Percentiles rank a stretch among this genome's conserved stretches.
phyloP scores from a whole-genome alignment of 2,888 invertebrate genomes.

The Sinopyrophorus schimmeli region DNA sequence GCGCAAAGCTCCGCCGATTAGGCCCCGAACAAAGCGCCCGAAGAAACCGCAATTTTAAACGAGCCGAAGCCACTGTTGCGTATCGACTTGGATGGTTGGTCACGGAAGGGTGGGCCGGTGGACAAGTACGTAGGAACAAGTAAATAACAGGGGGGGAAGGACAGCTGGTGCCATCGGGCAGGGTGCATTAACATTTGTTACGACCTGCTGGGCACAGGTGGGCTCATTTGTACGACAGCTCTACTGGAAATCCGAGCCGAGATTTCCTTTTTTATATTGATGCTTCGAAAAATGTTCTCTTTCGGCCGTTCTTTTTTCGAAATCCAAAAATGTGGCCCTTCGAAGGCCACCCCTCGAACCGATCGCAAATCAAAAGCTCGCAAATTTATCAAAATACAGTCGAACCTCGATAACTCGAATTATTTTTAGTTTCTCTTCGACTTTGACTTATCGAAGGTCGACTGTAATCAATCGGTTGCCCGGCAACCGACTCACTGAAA shows the following conservation, averaged over 20 bases:
- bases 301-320: too few relatives aligned
- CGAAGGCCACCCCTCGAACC: too few relatives aligned
- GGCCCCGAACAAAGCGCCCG: too few relatives aligned
- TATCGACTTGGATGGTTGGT: conserved; percentile 29
- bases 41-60: conserved; percentile 31
- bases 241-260: conserved; percentile 40
- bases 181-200: conserved; percentile 46
- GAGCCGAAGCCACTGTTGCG: conserved; percentile 31
- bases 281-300: conserved; percentile 14
- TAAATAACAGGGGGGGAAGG: conserved; percentile 33
- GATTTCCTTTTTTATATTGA: conserved; percentile 35
- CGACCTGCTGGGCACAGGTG: conserved; percentile 52
- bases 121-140: conserved; percentile 30
- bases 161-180: conserved; percentile 40
- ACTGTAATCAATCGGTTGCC: too few relatives aligned
- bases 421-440: too few relatives aligned
- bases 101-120: conserved; percentile 29
- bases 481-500: too few relatives aligned
- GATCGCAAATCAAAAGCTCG: too few relatives aligned
- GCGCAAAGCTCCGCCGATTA: too few relatives aligned
- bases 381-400: too few relatives aligned
- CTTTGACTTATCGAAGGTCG: too few relatives aligned
- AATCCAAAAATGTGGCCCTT: too few relatives aligned
- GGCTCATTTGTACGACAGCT: conserved; percentile 45
- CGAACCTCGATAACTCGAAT: too few relatives aligned